A percentile compares a stretch with the other conserved stretches of the same genome.
phyloP scores from a whole-genome alignment of 2,113 vertebrate genomes.

The Eira barbara region DNA sequence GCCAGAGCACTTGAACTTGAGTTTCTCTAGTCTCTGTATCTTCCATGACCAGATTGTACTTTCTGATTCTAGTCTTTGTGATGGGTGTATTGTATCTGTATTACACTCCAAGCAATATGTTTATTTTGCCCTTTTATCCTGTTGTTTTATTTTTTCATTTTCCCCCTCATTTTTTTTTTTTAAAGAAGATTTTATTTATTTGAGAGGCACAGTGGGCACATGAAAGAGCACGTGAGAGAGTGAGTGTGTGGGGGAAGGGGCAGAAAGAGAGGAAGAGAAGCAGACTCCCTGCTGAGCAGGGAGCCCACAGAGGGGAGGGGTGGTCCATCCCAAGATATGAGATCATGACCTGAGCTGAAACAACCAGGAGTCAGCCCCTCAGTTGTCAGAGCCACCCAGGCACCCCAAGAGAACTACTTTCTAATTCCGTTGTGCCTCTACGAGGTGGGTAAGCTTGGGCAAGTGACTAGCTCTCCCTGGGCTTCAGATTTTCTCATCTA shows the following conservation, averaged over 20 bases:
- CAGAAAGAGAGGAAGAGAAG: background rate
- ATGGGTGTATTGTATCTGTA: no score
- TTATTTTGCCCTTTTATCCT: background rate
- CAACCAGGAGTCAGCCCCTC: background rate
- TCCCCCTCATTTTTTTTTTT: background rate
- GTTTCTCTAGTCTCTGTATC: background rate
- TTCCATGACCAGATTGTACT: background rate
- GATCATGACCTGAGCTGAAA: background rate
- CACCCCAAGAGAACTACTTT: background rate
- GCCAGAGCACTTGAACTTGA: background rate
- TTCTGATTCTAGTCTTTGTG: background rate
- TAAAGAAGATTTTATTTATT: background rate
- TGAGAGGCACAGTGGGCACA: background rate
- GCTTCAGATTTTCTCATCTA: background rate
- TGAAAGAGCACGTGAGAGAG: background rate
- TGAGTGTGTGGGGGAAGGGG: background rate
- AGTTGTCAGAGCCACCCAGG: background rate
- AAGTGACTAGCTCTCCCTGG: background rate
- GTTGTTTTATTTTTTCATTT: background rate
- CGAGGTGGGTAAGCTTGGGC: background rate
- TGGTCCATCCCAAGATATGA: background rate
- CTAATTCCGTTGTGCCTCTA: background rate
- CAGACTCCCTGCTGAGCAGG: background rate
- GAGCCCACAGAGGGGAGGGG: background rate
- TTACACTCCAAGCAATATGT: background rate